phyloP scores from a whole-genome alignment of 2,113 vertebrate species.

The Lagopus muta region DNA sequence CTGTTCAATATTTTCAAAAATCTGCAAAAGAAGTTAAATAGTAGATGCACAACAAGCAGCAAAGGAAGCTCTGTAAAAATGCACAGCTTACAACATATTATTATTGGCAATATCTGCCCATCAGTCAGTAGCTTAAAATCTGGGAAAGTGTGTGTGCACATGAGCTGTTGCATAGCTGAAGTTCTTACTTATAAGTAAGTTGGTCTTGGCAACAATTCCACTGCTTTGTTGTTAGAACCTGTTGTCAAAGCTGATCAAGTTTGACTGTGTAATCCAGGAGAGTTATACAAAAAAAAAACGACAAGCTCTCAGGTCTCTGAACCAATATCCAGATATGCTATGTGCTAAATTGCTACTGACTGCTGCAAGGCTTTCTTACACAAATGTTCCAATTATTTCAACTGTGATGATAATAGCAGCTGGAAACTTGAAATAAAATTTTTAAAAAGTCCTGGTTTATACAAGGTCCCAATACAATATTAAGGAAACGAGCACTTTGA shows the following conservation, averaged over 20 bases:
- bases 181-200: background rate
- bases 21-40: background rate
- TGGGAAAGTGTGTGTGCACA: background rate
- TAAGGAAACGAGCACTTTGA: constrained; percentile 55
- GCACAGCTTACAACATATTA: background rate
- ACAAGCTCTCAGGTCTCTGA: constrained; percentile 33
- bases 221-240: constrained; percentile 10
- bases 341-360: constrained; percentile 47
- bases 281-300: background rate
- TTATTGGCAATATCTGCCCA: background rate
- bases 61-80: background rate
- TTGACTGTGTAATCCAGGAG: constrained; percentile 33
- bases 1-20: background rate
- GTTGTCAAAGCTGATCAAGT: constrained; percentile 38
- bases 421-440: background rate
- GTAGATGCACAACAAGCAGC: background rate
- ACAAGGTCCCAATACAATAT: constrained; percentile 40
- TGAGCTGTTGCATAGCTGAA: background rate
- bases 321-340: constrained; percentile 4
- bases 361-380: constrained; percentile 30
- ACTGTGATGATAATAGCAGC: constrained; percentile 51
- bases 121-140: background rate
- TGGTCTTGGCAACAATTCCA: background rate
- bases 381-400: constrained; percentile 47
- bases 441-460: background rate